A percentile compares a stretch with the other conserved stretches of the same genome.
Conservation (phyloP, 2,797 vertebrate species). For the Catharus ustulatus region DNA sequence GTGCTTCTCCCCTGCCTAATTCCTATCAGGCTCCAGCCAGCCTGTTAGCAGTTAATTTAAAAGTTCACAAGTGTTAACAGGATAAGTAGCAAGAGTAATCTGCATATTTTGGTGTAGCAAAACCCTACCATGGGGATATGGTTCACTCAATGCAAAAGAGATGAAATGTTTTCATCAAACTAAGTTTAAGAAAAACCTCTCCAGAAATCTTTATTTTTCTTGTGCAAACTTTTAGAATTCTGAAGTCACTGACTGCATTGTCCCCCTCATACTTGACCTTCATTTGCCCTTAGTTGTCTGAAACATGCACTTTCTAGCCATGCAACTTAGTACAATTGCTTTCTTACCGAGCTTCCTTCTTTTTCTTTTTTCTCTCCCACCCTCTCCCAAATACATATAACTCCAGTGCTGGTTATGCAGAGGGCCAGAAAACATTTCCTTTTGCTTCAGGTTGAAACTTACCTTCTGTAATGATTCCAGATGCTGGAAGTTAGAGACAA, state of each 20-base stretch:
- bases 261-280: background rate
- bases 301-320: background rate
- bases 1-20: background rate
- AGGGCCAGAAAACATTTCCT: background rate
- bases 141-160: background rate
- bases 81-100: background rate
- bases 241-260: background rate
- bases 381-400: no score
- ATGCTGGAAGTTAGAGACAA: background rate
- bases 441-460: background rate
- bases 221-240: background rate
- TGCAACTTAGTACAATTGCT: background rate
- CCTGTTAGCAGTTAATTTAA: background rate
- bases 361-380: rapidly evolving
- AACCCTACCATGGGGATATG: background rate
- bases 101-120: background rate
- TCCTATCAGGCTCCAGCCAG: background rate
- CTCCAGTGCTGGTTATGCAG: background rate
- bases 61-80: background rate
- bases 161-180: background rate
- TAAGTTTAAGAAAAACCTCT: background rate
- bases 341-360: background rate
- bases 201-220: background rate
- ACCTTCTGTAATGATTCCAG: background rate
- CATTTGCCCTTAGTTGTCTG: background rate